Evolutionary conservation across 2,888 invertebrate species (phyloP).

Genomic region (Hymenopus coronatus): DNA sequence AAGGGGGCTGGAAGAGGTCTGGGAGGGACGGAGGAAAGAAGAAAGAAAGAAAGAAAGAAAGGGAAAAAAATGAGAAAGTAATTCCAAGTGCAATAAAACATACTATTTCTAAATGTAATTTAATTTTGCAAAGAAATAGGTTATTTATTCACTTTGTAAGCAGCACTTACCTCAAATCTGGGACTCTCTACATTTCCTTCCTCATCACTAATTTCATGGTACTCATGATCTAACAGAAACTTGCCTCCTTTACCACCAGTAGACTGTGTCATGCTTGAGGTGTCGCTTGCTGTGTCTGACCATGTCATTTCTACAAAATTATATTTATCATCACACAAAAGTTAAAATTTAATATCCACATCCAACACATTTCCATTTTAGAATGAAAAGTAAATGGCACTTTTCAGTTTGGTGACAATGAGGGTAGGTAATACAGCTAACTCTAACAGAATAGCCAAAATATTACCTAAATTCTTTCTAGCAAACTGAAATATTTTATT

Average conservation of each 20-base stretch:
- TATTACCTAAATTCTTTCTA: too few relatives aligned
- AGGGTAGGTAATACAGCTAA: too few relatives aligned
- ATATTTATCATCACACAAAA: background rate
- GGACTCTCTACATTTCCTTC: conserved; percentile 55
- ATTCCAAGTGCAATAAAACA: too few relatives aligned
- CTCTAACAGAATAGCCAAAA: too few relatives aligned
- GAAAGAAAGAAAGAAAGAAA: too few relatives aligned
- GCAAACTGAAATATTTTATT: too few relatives aligned
- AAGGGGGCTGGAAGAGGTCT: too few relatives aligned
- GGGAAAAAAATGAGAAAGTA: too few relatives aligned
- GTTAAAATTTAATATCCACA: background rate
- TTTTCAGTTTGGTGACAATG: background rate
- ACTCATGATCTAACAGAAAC: conserved; percentile 63
- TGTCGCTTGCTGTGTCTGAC: conserved; percentile 62
- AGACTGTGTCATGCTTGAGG: conserved; percentile 45
- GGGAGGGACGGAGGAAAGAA: too few relatives aligned
- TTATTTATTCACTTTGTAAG: too few relatives aligned
- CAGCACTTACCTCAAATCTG: conserved; percentile 45
- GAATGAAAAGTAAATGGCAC: background rate
- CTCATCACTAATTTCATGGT: conserved; percentile 81
- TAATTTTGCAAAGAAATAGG: too few relatives aligned
- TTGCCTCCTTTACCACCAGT: conserved; percentile 8
- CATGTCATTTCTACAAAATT: conserved; percentile 24
- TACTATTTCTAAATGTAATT: too few relatives aligned
- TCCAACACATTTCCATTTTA: background rate